A percentile compares a stretch with the other conserved stretches of the same genome.
phyloP scores from a whole-genome alignment of 2,888 invertebrate species.

The Drosophila mayaguana region DNA sequence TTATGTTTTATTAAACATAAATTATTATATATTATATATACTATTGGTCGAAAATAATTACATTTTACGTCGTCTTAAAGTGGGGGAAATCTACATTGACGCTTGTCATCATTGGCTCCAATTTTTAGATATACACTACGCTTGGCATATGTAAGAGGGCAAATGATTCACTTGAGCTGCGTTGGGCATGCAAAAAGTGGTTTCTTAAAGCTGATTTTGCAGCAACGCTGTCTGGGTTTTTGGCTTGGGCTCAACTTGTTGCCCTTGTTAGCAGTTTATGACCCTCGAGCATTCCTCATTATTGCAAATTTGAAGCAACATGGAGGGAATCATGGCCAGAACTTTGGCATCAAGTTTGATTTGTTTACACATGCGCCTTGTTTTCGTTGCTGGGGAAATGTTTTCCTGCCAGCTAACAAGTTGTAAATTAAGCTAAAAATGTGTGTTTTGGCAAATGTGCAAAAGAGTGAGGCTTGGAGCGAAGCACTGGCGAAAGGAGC shows the following conservation, averaged over 20 bases:
- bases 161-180: slow-evolving; percentile 7
- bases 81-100: neutral
- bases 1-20: too few relatives aligned
- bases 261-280: slow-evolving; percentile 54
- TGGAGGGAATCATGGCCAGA: slow-evolving; percentile 32
- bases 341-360: slow-evolving; percentile 73
- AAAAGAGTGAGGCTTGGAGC: slow-evolving; percentile 35
- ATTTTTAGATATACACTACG: neutral
- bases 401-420: slow-evolving; percentile 75
- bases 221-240: slow-evolving; percentile 6
- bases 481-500: neutral
- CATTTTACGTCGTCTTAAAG: neutral
- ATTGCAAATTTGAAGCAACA: slow-evolving; percentile 57
- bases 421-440: slow-evolving; percentile 77
- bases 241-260: slow-evolving; percentile 62
- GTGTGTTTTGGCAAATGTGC: slow-evolving; percentile 71
- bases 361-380: slow-evolving; percentile 71
- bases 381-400: slow-evolving; percentile 45
- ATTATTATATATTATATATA: too few relatives aligned
- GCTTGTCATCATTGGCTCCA: neutral
- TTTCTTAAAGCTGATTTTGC: slow-evolving; percentile 52
- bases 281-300: slow-evolving; percentile 67
- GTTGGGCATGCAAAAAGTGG: slow-evolving; percentile 29
- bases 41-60: neutral
- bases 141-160: neutral